Evolutionary conservation across 2,888 invertebrate genomes (phyloP).

Genomic region (Papilio elwesi): DNA sequence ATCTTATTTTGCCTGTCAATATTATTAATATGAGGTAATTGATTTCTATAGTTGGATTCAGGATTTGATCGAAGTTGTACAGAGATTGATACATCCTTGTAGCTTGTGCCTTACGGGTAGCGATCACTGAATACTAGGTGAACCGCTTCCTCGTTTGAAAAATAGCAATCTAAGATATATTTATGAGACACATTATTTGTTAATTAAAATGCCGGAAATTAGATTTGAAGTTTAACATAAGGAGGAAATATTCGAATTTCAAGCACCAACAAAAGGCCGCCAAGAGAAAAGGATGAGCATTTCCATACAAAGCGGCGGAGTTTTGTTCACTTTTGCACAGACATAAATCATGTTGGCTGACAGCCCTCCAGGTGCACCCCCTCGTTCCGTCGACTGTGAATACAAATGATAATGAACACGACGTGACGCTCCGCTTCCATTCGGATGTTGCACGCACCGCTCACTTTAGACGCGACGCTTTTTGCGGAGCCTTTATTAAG

Average conservation of each 20-base stretch:
- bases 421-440: slow-evolving; percentile 48
- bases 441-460: slow-evolving; percentile 47
- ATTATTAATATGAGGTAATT: no score
- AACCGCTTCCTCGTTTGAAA: no score
- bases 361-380: slow-evolving; percentile 68
- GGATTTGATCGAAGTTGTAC: no score
- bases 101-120: no score
- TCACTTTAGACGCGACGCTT: slow-evolving; percentile 43
- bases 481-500: not conserved
- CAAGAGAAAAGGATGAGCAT: slow-evolving; percentile 52
- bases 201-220: slow-evolving; percentile 43
- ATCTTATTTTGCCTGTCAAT: no score
- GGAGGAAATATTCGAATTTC: slow-evolving; percentile 43
- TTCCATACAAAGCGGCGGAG: slow-evolving; percentile 69
- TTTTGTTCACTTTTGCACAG: slow-evolving; percentile 62
- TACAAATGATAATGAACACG: slow-evolving; percentile 78
- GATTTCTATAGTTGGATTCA: no score
- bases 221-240: slow-evolving; percentile 39
- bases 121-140: no score
- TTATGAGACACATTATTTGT: slow-evolving; percentile 7
- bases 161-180: no score
- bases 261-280: slow-evolving; percentile 42
- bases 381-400: slow-evolving; percentile 63
- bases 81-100: no score
- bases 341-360: slow-evolving; percentile 73